Conservation (phyloP, 2,113 vertebrate genomes). For the Dryoscopus gambensis region DNA sequence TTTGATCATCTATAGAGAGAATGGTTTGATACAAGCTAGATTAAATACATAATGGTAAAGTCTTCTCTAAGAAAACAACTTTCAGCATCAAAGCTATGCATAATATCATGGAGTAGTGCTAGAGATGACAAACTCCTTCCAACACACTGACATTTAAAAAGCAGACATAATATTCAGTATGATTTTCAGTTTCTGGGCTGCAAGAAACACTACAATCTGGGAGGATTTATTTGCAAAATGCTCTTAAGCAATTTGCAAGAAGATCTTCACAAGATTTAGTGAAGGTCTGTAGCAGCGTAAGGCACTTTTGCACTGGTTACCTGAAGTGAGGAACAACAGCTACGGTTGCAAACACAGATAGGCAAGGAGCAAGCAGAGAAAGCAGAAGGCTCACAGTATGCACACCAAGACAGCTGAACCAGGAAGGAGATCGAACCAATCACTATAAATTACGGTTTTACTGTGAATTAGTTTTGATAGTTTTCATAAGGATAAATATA, state of each 20-base stretch:
- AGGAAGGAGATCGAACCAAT: background rate
- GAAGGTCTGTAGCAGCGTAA: background rate
- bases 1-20: background rate
- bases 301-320: background rate
- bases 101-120: background rate
- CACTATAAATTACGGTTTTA: background rate
- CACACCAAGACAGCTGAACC: background rate
- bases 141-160: background rate
- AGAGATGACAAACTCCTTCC: background rate
- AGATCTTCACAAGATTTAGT: background rate
- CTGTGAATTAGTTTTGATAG: background rate
- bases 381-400: background rate
- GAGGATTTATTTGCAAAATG: background rate
- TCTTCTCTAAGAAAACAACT: background rate
- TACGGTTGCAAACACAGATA: background rate
- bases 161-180: background rate
- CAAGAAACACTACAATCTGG: background rate
- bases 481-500: background rate
- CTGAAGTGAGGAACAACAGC: background rate
- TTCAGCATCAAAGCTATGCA: background rate
- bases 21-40: background rate
- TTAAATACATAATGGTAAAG: background rate
- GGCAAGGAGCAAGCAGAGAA: background rate
- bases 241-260: background rate
- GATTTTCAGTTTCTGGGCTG: background rate